Evolutionary conservation across 2,888 invertebrate species (phyloP), one percentile per base, ranked within the genome.

Genomic region (Eumerus sabulonum): DNA sequence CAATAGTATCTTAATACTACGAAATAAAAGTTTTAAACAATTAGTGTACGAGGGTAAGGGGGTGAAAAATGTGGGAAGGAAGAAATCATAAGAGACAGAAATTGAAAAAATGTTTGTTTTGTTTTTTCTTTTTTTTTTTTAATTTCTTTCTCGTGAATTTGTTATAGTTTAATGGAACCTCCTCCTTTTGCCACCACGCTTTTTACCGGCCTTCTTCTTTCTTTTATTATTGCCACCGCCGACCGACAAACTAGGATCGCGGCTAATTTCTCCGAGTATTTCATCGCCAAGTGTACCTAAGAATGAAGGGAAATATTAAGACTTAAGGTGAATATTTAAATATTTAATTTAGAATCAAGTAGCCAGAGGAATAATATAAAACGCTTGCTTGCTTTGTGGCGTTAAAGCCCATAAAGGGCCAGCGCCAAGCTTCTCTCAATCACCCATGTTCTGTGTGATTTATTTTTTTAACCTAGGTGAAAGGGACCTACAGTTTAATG

Each of bases 271-370:
- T 53, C 92, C 92, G 83, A 94, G 93, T 85, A 96, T 91, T 90
- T 96, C 96, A 89, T 95, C 94, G 40, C 95, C 96, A 83, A 96
- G 90, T 68, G 91, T 91, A 48, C 88, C 89, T 89, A 56, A 82
- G 19, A 27, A 27, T 27, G 27, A 7, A n/a, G n/a, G n/a, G n/a
- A n/a, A n/a, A n/a, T n/a, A n/a, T n/a, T n/a, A n/a, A n/a, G n/a
- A n/a, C n/a, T n/a, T n/a, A n/a, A n/a, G n/a, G n/a, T n/a, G 36
- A 36, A 36, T 36, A 36, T 36, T 36, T 36, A n/a, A n/a, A n/a
- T n/a, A n/a, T n/a, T n/a, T n/a, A n/a, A 36, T 36, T 36, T 36
- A 36, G 36, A 36, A 36, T 36, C 36, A 5, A 36, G 36, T 36
- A 36, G n/a, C n/a, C n/a, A n/a, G n/a, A n/a, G n/a, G n/a, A n/a